These are phyloP conservation scores for Echinometra lucunter DNA, from an alignment of 53 echinoderm and acorn worm species.

Conservation along the genomic window DNA sequence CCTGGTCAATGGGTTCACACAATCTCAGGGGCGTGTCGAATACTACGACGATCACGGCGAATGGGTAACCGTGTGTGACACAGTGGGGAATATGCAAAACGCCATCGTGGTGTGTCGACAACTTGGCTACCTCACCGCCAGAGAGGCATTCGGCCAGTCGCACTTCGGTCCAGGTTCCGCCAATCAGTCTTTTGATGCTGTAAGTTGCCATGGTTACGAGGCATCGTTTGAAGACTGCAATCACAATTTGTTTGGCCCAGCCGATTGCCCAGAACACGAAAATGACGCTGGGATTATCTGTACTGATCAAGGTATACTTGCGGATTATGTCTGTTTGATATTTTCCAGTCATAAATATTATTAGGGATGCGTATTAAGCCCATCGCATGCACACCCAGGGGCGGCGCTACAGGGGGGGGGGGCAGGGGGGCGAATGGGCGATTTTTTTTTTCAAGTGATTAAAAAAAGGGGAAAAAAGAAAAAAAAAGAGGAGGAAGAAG, in stretches of 20 bases:
- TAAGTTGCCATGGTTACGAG: not conserved
- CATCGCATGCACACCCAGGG: no score
- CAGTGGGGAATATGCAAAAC: not conserved
- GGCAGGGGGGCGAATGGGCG: no score
- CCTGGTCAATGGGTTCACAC: not conserved
- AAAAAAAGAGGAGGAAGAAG: no score
- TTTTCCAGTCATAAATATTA: no score
- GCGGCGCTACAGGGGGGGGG: no score
- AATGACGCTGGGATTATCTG: constrained; percentile 39
- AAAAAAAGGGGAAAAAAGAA: no score
- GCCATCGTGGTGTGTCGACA: constrained; percentile 46
- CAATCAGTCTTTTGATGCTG: not conserved
- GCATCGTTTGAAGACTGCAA: not conserved
- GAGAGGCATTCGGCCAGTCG: not conserved
- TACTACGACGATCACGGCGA: not conserved
- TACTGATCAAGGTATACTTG: not conserved
- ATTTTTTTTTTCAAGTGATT: no score
- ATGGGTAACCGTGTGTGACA: constrained; percentile 23
- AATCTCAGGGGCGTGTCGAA: constrained; percentile 25
- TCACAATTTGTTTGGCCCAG: not conserved
- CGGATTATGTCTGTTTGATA: no score
- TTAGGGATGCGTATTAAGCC: no score
- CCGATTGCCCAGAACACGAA: not conserved
- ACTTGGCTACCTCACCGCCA: constrained; percentile 28
- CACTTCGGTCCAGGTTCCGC: not conserved